These are phyloP conservation scores for Mactromeris polynyma DNA, from an alignment of 2,888 invertebrate genomes.

Conservation along the genomic window DNA sequence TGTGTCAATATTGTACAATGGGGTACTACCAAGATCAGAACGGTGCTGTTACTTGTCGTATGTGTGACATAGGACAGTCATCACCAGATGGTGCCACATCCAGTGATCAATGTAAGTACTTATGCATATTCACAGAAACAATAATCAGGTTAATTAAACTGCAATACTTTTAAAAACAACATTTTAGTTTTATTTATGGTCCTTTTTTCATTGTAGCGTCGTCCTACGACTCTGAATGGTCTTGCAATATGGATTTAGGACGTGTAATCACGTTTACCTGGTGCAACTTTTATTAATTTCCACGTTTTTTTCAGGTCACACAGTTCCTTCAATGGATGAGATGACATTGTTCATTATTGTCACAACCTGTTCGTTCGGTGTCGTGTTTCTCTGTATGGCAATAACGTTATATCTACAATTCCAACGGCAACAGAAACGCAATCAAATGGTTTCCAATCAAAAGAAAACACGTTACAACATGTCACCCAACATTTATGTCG, in stretches of 20 bases:
- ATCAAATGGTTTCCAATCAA: constrained; percentile 67
- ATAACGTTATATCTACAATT: constrained; percentile 82
- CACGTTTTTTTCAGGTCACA: constrained; percentile 72
- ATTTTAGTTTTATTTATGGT: too few relatives aligned
- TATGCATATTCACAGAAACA: too few relatives aligned
- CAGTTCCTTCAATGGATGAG: constrained; percentile 80
- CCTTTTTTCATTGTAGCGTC: too few relatives aligned
- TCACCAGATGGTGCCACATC: constrained; percentile 76
- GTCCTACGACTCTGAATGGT: too few relatives aligned
- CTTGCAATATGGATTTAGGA: too few relatives aligned
- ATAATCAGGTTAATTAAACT: too few relatives aligned
- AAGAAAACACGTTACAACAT: constrained; percentile 76
- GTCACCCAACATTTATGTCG: constrained; percentile 78
- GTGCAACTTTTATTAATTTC: neutral
- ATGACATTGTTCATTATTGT: constrained; percentile 83
- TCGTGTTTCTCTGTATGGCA: constrained; percentile 81
- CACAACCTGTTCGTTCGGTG: constrained; percentile 81
- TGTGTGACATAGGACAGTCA: constrained; percentile 77
- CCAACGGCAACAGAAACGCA: constrained; percentile 79
- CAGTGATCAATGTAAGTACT: constrained; percentile 74
- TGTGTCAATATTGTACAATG: constrained; percentile 76
- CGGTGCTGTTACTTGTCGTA: constrained; percentile 76
- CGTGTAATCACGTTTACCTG: too few relatives aligned
- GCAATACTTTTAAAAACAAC: too few relatives aligned
- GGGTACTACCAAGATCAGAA: constrained; percentile 77